Percentiles rank a stretch among this genome's conserved stretches.
Evolutionary conservation across 2,888 invertebrate genomes (phyloP).

Genomic region (Eupithecia insigniata): DNA sequence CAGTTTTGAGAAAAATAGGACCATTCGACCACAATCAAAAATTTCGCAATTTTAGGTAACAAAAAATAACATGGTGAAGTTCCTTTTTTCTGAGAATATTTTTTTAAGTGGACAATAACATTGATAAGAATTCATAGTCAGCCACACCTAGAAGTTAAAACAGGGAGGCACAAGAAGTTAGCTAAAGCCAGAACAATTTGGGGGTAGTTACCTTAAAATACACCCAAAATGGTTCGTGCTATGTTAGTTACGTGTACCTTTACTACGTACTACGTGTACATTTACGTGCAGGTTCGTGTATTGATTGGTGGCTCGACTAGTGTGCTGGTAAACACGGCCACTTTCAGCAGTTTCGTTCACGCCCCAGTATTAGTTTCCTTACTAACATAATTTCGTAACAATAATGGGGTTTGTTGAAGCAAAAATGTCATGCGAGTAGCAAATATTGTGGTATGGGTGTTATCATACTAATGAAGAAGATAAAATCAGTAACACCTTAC

Average conservation of each 20-base stretch:
- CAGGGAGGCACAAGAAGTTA: background rate
- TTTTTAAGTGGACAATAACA: background rate
- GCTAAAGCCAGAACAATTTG: background rate
- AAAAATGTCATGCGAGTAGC: background rate
- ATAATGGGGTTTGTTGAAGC: background rate
- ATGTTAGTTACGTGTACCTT: background rate
- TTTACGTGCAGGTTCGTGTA: background rate
- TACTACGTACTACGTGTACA: background rate
- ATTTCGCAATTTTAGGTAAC: too few species aligned
- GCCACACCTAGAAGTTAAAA: background rate
- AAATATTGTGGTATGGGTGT: background rate
- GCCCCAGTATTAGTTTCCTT: background rate
- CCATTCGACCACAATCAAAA: background rate
- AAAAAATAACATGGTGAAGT: background rate
- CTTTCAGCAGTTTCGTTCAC: background rate
- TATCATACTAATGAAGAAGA: background rate
- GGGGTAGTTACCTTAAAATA: background rate
- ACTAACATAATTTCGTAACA: background rate
- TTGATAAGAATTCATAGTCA: background rate
- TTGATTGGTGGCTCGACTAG: background rate
- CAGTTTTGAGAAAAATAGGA: background rate
- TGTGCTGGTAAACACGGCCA: slow-evolving; percentile 5
- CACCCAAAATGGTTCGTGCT: slow-evolving; percentile 4
- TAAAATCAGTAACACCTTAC: too few species aligned
- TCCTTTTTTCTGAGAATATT: background rate